Conservation (phyloP, 2,113 vertebrate genomes). For the Stegostoma tigrinum region DNA sequence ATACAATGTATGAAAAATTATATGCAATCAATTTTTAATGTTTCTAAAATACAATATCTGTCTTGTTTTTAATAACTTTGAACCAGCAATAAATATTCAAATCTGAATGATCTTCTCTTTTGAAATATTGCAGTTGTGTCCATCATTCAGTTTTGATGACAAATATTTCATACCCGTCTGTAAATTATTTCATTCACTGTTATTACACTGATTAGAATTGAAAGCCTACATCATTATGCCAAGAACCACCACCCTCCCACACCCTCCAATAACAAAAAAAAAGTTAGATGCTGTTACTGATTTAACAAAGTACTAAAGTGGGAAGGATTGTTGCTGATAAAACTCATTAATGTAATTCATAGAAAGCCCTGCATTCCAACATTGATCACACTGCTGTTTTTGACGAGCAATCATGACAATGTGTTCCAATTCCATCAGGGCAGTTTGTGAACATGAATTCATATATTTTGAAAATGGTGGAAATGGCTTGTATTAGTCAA, state of each 20-base stretch:
- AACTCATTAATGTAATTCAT: not conserved
- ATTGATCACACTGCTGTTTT: not conserved
- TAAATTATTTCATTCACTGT: conserved; percentile 6
- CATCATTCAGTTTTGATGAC: not conserved
- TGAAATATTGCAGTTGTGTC: not conserved
- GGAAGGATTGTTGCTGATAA: not conserved
- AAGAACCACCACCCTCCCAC: not conserved
- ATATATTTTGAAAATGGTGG: not conserved
- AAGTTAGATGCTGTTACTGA: not conserved
- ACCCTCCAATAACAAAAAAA: too few relatives aligned
- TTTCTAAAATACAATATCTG: not conserved
- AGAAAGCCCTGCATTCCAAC: not conserved
- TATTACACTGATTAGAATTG: not conserved
- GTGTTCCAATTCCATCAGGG: not conserved
- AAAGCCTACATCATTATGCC: not conserved
- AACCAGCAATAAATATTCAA: not conserved
- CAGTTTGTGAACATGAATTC: not conserved
- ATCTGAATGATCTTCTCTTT: not conserved
- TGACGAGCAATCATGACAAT: not conserved
- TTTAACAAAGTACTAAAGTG: not conserved
- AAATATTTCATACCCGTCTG: not conserved
- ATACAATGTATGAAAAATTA: not conserved
- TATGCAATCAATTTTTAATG: not conserved
- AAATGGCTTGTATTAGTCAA: not conserved
- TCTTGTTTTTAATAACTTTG: not conserved